Conservation (phyloP, 2,113 vertebrate species). For the Sialia sialis region DNA sequence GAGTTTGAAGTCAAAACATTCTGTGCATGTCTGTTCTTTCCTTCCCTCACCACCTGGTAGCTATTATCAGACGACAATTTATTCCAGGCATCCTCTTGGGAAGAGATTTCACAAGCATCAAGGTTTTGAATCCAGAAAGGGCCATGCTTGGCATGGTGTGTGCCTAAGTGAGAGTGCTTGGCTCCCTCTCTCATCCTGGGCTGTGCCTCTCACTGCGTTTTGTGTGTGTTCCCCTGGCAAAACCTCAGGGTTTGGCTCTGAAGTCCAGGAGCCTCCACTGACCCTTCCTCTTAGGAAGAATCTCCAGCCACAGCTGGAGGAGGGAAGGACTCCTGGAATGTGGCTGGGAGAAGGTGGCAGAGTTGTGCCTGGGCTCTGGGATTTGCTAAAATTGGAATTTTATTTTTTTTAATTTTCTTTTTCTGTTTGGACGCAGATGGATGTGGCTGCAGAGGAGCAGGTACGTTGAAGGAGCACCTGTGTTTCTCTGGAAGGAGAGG, state of each 20-base stretch:
- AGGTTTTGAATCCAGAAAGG: conserved; percentile 3
- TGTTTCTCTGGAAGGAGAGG: neutral
- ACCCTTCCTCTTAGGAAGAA: neutral
- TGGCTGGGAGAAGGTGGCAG: neutral
- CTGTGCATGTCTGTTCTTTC: conserved; percentile 58
- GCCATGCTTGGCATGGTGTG: neutral
- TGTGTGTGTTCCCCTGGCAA: neutral
- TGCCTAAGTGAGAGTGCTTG: neutral
- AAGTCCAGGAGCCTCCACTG: neutral
- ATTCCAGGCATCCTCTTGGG: conserved; percentile 52
- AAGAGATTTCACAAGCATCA: conserved; percentile 18
- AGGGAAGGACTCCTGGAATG: neutral
- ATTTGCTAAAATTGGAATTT: neutral
- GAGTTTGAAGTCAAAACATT: conserved; percentile 68
- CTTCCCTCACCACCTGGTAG: conserved; percentile 57
- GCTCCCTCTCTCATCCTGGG: neutral
- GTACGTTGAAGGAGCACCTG: neutral
- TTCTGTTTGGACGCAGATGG: neutral
- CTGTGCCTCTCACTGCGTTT: neutral
- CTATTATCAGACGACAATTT: conserved; percentile 67
- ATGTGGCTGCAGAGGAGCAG: neutral
- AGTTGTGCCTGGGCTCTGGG: neutral
- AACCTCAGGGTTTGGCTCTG: neutral
- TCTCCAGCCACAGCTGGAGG: neutral
- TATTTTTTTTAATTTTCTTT: too few relatives aligned